Conservation (phyloP, 2,113 vertebrate species). For the Caloenas nicobarica region DNA sequence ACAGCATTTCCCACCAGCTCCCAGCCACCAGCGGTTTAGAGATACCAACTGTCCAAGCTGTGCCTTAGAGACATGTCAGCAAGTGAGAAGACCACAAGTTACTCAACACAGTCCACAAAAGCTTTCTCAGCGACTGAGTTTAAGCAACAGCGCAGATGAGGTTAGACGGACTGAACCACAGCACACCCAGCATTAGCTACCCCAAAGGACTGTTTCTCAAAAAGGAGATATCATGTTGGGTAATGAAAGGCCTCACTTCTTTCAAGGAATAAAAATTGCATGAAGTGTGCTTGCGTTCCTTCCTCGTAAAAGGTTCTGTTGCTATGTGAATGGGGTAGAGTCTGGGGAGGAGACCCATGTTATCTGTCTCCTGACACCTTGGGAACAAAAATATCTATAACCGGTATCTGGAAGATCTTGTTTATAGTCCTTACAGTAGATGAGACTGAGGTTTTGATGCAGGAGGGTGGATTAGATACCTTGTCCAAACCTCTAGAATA, state of each 20-base stretch:
- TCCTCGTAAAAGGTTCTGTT: background rate
- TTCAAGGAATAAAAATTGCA: background rate
- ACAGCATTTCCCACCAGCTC: background rate
- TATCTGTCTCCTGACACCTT: background rate
- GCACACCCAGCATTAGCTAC: background rate
- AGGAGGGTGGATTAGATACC: background rate
- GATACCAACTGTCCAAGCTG: background rate
- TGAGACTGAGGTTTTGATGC: background rate
- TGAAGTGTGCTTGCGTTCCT: background rate
- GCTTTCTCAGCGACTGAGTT: background rate
- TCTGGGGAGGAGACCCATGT: background rate
- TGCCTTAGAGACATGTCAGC: background rate
- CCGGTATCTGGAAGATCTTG: background rate
- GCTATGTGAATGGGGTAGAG: background rate
- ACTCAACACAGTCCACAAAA: background rate
- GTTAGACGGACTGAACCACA: background rate
- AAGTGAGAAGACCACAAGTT: background rate
- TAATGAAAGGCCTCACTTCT: background rate
- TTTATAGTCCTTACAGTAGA: background rate
- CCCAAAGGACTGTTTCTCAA: background rate
- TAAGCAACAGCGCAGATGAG: background rate
- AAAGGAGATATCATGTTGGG: background rate
- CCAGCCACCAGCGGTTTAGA: background rate
- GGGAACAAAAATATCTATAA: background rate
- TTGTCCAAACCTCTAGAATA: background rate